Base-by-base conservation (phyloP, 2,888 invertebrate species). In the Nomada fucata region DNA sequence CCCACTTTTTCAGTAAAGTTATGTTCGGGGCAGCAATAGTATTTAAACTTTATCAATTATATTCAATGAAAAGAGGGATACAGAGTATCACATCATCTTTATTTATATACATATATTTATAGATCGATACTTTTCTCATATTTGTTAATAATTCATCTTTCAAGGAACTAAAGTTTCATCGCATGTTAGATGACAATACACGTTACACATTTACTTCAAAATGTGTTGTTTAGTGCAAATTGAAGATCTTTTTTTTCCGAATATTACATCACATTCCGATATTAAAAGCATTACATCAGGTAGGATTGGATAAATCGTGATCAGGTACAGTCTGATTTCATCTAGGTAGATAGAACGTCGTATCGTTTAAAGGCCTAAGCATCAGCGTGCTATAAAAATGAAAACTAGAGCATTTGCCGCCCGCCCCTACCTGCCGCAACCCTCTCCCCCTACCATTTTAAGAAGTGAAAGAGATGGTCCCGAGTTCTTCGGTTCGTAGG, bases 401-500 rank as follows among this genome's bases (percentile, higher is more conserved):
- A 86, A 89, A 90, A 90, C 90, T 90, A 86, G 91, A 90, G 89
- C 90, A 88, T 88, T 91, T 86, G 87, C 78, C 76, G 88, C 9
- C 63, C 76, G 84, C 75, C 79, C 82, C 83, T 88, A 87, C 88
- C 80, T 83, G 79, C 78, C 76, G 79, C 84, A 82, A 79, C 86
- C 77, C 84, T 79, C 76, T 64, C 75, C 85, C 80, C 81, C 86
- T 83, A 69, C 83, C 88, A 86, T 90, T 90, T 89, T 87, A 84
- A 88, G 88, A 89, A 89, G 89, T 89, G 89, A 90, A 90, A 89
- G 89, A 89, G 89, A 89, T 89, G 89, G 86, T 84, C 87, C 88
- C 83, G 84, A 82, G 88, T 80, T 82, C 69, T 63, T 81, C 82
- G 89, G 85, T 88, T 88, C 88, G 89, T 89, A 82, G 87, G 87